A percentile compares a stretch with the other conserved stretches of the same genome.
phyloP scores from a whole-genome alignment of 2,113 vertebrate genomes.

The Oncorhynchus masou region DNA sequence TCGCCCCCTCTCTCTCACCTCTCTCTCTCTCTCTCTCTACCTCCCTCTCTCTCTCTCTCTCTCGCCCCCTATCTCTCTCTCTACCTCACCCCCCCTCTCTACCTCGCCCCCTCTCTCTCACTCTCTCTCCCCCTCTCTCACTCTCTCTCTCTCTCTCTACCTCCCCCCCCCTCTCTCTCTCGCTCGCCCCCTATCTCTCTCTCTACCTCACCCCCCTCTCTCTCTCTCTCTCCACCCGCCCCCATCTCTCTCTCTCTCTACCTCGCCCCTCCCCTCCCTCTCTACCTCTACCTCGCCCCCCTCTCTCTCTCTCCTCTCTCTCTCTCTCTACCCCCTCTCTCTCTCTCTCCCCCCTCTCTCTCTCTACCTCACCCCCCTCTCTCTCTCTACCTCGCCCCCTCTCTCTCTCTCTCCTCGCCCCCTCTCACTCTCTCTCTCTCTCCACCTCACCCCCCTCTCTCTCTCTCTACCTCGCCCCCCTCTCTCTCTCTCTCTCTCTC shows the following conservation, averaged over 20 bases:
- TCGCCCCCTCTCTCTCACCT: no score
- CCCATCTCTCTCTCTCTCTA: background rate
- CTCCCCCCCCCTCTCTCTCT: slow-evolving; percentile 60
- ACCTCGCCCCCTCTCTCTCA: background rate
- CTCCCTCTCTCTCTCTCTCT: slow-evolving; percentile 62
- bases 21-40: background rate
- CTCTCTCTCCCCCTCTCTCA: background rate
- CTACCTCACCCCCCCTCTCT: slow-evolving; percentile 39
- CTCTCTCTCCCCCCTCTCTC: slow-evolving; percentile 63
- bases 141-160: slow-evolving; percentile 60
- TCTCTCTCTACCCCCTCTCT: slow-evolving; percentile 9
- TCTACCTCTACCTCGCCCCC: slow-evolving; percentile 77
- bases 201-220: background rate
- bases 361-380: no score
- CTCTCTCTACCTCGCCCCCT: background rate
- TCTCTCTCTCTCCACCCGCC: slow-evolving; percentile 56
- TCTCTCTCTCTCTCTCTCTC: background rate
- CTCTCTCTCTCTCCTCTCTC: background rate
- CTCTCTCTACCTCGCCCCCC: no score
- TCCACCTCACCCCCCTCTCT: slow-evolving; percentile 51
- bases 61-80: background rate
- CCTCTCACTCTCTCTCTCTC: background rate
- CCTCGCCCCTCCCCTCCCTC: slow-evolving; percentile 58
- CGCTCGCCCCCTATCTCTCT: slow-evolving; percentile 11
- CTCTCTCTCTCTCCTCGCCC: slow-evolving; percentile 69